These are phyloP conservation scores for Zaprionus africanus DNA, from an alignment of 1,140 invertebrate species.

Conservation along the genomic window DNA sequence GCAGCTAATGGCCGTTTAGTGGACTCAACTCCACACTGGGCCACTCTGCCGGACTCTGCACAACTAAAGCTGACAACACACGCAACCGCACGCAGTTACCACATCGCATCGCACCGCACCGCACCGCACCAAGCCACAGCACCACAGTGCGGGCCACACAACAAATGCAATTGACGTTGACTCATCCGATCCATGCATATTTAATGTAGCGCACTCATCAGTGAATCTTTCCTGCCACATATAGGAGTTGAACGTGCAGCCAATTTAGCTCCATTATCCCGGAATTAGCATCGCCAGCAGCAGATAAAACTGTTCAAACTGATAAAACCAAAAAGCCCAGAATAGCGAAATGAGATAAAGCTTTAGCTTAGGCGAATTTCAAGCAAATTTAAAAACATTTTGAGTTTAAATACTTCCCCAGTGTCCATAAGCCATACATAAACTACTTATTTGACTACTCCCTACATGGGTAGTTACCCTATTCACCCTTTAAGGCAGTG, in stretches of 20 bases:
- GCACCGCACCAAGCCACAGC: neutral
- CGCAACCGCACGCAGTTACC: slow-evolving; percentile 36
- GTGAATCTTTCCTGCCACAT: neutral
- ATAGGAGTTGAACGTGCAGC: neutral
- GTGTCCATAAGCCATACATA: too few species aligned
- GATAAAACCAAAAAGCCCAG: neutral
- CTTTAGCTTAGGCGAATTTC: neutral
- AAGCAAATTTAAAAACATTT: neutral
- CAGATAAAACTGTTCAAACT: neutral
- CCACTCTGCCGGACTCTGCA: neutral
- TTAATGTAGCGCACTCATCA: slow-evolving; percentile 32
- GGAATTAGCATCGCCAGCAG: neutral
- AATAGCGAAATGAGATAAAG: neutral
- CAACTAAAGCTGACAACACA: slow-evolving; percentile 44
- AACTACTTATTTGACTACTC: too few species aligned
- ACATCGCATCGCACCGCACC: neutral
- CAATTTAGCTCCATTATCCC: slow-evolving; percentile 17
- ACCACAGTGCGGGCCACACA: slow-evolving; percentile 7
- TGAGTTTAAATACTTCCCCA: neutral
- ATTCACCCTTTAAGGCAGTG: too few species aligned
- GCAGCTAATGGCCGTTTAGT: slow-evolving; percentile 75
- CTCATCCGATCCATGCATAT: slow-evolving; percentile 36
- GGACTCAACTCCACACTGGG: slow-evolving; percentile 42
- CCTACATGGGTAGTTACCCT: too few species aligned
- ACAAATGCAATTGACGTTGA: slow-evolving; percentile 44